Evolutionary conservation across 2,888 invertebrate genomes (phyloP), one percentile per base, ranked within the genome.

Genomic region (Acrobasis suavella): DNA sequence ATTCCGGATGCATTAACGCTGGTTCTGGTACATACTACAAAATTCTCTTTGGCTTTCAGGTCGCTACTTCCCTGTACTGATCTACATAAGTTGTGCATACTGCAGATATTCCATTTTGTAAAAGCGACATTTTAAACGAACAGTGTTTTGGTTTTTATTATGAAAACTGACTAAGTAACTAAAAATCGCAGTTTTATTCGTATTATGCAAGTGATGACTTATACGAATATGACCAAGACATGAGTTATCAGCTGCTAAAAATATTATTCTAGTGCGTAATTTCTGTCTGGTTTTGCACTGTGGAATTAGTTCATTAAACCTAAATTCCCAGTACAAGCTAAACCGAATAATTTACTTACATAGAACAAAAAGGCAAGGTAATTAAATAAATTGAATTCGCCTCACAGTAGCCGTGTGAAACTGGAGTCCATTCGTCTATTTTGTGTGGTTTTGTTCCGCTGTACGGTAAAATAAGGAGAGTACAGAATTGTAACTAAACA

Each of bases 401-500:
- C 38, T 60, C 51, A 51, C 60, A 51, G 60, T 51, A 60, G 51
- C 59, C 49, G 60, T 60, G 60, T 42, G 60, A 60, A 56, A 51
- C 50, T 50, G 15, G 14, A 16, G 50, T 50, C 49, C 58, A 32
- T 58, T 49, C 32, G 6, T 58, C 38, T 15, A 39, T 55, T 39
- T 12, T 39, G 55, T 55, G 55, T 55, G 56, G 56, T 56, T 56
- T 56, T 56, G 56, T 56, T 17, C 22, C 42, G 14, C 46, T 46
- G 46, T 42, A 32, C 46, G 3, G 1, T 14, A 46, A 46, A 46
- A n/a, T 46, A 46, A 14, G 14, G 2, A 14, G 12, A n/a, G 46
- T 46, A 46, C 14, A 46, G 46, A 46, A 46, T 46, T 46, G 42
- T 14, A 9, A 42, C 42, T 42, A 1, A 3, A 12, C 14, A 12